Evolutionary conservation across 2,113 vertebrate species (phyloP), one percentile per base, ranked within the genome.

Genomic region (Chaenocephalus aceratus): DNA sequence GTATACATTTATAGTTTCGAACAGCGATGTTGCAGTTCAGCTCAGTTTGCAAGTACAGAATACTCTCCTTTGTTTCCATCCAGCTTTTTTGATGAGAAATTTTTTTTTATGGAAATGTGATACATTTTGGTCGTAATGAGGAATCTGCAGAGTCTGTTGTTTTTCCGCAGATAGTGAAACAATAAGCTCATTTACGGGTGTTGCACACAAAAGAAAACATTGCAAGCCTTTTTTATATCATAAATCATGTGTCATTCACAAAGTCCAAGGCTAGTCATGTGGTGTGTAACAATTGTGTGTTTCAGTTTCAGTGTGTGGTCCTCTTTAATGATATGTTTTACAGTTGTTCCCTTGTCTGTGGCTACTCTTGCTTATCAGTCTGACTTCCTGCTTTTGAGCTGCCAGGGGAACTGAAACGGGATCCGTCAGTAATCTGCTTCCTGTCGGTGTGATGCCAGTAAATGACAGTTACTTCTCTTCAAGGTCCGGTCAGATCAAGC

Each of bases 361-460:
- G 45, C 53, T 61, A 65, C 36, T 76, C 58, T 67, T 77, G 73
- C 78, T 90, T 86, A 89, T 88, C 79, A 66, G 53, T 64, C 13
- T 21, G 26, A 69, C 89, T 90, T 94, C 89, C 91, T 93, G 88
- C 75, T 85, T 79, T 88, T 79, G 30, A 82, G 79, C 53, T 69
- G 48, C 13, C 26, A 26, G 77, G 30, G 84, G 84, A 89, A 89
- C 60, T 83, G 75, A 86, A 89, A 89, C 52, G 0, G 45, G 74
- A 83, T 82, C 70, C 15, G 57, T 63, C 57, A 66, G 77, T 49
- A 63, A 89, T 61, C 77, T 30, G 72, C 64, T 94, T 93, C 93
- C 92, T 88, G 87, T 78, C 53, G 46, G 64, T 52, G 73, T 71
- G 65, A 77, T 68, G 59, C 65, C 49, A 57, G 64, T 54, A 61